These are phyloP conservation scores for Maniola hyperantus DNA, from an alignment of 2,888 invertebrate genomes.

Conservation along the genomic window DNA sequence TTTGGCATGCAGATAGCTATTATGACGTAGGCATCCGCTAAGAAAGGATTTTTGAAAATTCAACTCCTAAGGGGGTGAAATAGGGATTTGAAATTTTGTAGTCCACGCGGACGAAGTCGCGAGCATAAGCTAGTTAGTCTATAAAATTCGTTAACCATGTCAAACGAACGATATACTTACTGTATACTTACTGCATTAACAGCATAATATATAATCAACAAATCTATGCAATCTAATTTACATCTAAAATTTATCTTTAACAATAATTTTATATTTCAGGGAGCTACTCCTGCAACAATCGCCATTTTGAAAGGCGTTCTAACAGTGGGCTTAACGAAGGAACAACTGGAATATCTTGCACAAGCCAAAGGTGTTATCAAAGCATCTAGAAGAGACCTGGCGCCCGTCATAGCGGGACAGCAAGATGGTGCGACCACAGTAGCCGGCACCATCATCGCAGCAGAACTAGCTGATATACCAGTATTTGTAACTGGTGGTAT, in stretches of 20 bases:
- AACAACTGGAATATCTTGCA: constrained; percentile 86
- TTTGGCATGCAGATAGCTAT: no score
- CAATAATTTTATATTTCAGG: constrained; percentile 68
- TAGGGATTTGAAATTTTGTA: no score
- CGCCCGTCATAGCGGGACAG: constrained; percentile 86
- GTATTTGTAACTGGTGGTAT: constrained; percentile 97
- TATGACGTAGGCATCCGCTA: no score
- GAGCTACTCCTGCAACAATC: constrained; percentile 95
- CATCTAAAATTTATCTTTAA: background rate
- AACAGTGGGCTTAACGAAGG: constrained; percentile 87
- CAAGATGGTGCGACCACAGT: constrained; percentile 97
- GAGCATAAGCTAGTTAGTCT: no score
- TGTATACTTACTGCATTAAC: no score
- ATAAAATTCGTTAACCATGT: no score
- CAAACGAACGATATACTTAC: no score
- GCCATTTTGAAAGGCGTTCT: constrained; percentile 93
- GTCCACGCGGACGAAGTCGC: no score
- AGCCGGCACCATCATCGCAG: constrained; percentile 94
- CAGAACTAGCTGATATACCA: constrained; percentile 90
- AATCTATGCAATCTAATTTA: no score
- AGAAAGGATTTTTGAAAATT: no score
- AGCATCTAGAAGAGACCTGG: constrained; percentile 93
- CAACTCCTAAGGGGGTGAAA: no score
- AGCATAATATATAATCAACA: no score
- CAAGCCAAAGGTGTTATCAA: constrained; percentile 85